Base-by-base conservation (phyloP, 2,888 invertebrate species). In the Drosophila macrospina region DNA sequence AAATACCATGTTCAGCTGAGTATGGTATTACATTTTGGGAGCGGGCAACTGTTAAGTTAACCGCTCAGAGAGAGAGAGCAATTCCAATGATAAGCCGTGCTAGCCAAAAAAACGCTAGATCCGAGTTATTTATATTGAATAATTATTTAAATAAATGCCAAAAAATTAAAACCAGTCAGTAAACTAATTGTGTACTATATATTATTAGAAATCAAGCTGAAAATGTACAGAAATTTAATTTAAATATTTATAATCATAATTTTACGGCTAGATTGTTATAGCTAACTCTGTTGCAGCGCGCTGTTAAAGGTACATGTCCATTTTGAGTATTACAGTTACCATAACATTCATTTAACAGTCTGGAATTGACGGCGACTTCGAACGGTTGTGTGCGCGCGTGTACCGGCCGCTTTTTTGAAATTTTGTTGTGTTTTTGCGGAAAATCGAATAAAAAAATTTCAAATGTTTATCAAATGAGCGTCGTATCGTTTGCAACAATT, bases 361-460 rank as follows among this genome's bases (percentile, higher is more conserved):
- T 78, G 56, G 59, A 74, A 72, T 74, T 74, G 74, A 74, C 74
- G 73, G 78, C 78, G 74, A 74, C 70, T 74, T 69, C 57, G 79
- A 69, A 47, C 61, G 70, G 76, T 67, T 66, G 76, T 69, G 69
- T 66, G 61, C 54, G 74, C 59, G 78, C 51, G 64, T 62, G 69
- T 65, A 59, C 42, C 74, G 78, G 78, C 50, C 74, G 74, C 41
- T 56, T 50, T 32, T 42, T 6, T 32, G 37, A 44, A 75, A 70
- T 70, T 79, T 82, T 76, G 82, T 80, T 83, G 77, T 86, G 76
- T 86, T 85, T 70, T 71, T 74, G 68, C 80, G 83, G 83, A 85
- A 82, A 85, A 79, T 85, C 77, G 68, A 80, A 86, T 79, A 72
- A 82, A 82, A 75, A 66, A 55, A 62, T 60, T 56, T 66, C 61